Evolutionary conservation across 2,888 invertebrate species (phyloP).

Genomic region (Eristalis arbustorum): DNA sequence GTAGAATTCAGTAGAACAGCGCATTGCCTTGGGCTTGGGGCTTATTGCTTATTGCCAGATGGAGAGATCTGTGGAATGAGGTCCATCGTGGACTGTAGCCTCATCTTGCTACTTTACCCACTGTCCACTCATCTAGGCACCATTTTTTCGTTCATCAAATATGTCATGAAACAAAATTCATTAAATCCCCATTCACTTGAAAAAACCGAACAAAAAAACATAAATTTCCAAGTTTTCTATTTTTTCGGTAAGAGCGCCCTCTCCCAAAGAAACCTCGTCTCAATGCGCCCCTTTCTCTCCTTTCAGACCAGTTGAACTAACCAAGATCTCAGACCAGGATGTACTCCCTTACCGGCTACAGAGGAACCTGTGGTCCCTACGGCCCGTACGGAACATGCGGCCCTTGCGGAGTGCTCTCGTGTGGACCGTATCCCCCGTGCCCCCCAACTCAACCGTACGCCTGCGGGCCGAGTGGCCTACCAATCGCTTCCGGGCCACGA

Average conservation of each 20-base stretch:
- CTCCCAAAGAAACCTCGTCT: neutral
- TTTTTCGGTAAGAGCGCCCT: neutral
- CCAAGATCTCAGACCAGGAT: neutral
- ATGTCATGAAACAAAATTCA: neutral
- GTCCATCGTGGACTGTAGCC: no score
- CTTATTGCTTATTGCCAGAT: no score
- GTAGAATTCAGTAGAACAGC: no score
- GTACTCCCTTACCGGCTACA: slow-evolving; percentile 9
- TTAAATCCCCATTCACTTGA: neutral
- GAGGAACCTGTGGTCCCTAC: slow-evolving; percentile 40
- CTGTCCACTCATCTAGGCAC: no score
- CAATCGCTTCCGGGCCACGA: slow-evolving; percentile 50
- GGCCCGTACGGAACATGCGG: slow-evolving; percentile 29
- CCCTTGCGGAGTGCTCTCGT: slow-evolving; percentile 35
- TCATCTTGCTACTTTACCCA: no score
- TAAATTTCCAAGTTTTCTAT: neutral
- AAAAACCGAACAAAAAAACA: neutral
- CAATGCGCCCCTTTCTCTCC: neutral
- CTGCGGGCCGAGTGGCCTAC: slow-evolving; percentile 28
- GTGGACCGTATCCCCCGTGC: slow-evolving; percentile 47
- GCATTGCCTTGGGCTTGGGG: no score
- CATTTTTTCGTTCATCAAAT: neutral
- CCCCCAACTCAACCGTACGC: slow-evolving; percentile 42
- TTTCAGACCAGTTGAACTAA: neutral
- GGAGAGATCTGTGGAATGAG: no score